phyloP scores from a whole-genome alignment of 30 jellyfish, hydroid and myxozoan genomes.

The Aurelia sp. region DNA sequence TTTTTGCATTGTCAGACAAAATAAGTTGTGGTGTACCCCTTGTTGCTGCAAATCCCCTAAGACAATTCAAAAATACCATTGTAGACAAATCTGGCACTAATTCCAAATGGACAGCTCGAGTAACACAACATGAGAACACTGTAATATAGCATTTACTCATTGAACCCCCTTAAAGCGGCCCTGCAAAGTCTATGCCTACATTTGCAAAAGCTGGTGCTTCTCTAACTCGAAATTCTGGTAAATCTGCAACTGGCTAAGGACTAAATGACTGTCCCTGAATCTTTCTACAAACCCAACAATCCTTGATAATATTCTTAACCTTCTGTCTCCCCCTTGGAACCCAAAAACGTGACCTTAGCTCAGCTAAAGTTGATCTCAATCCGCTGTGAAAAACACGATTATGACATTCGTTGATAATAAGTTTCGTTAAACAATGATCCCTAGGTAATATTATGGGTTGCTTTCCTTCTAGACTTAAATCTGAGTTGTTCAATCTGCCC shows the following conservation, averaged over 20 bases:
- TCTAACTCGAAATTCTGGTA: slow-evolving; percentile 55
- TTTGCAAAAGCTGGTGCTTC: not conserved
- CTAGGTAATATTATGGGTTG: no score
- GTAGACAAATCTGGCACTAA: slow-evolving; percentile 18
- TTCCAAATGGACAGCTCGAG: slow-evolving; percentile 52
- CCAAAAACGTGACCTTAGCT: no score
- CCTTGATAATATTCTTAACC: not conserved
- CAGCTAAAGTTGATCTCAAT: no score
- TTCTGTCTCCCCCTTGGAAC: no score
- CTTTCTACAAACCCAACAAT: slow-evolving; percentile 3
- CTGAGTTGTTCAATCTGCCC: not conserved
- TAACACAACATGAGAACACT: slow-evolving; percentile 23
- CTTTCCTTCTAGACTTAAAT: no score
- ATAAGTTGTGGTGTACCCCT: slow-evolving; percentile 34
- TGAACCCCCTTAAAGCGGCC: slow-evolving; percentile 35
- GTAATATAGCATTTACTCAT: slow-evolving; percentile 22
- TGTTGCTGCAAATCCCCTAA: slow-evolving; percentile 25
- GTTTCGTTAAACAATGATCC: no score
- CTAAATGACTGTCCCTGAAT: slow-evolving; percentile 5
- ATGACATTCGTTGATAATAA: no score
- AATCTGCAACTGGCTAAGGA: slow-evolving; percentile 21
- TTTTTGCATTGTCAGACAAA: slow-evolving; percentile 53
- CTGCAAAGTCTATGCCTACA: slow-evolving; percentile 35
- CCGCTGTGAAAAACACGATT: no score
- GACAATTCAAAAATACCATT: slow-evolving; percentile 13